A percentile compares a stretch with the other conserved stretches of the same genome.
Conservation (phyloP, 2,888 invertebrate species). For the Chelonus formosanus region DNA sequence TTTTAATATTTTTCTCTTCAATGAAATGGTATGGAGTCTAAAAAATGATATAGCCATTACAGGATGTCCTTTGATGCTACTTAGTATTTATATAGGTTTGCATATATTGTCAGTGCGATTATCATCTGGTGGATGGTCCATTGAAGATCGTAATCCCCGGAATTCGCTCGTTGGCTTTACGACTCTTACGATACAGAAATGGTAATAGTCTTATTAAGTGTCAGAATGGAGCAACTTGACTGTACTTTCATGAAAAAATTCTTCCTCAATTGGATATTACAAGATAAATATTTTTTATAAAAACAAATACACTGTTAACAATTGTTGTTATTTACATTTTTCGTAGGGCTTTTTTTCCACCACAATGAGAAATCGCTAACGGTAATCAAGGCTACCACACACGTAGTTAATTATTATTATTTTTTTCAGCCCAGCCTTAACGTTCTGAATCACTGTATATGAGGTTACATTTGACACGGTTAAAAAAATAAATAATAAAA, state of each 20-base stretch:
- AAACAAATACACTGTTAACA: neutral
- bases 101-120: conserved; percentile 12
- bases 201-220: neutral
- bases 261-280: neutral
- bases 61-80: neutral
- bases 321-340: neutral
- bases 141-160: conserved; percentile 29
- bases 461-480: conserved; percentile 19
- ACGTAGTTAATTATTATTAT: conserved; percentile 20
- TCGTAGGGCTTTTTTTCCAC: neutral
- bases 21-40: too few relatives aligned
- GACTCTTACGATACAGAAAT: conserved; percentile 24
- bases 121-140: conserved; percentile 20
- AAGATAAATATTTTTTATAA: too few relatives aligned
- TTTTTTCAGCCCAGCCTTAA: neutral
- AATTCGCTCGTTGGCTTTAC: conserved; percentile 30
- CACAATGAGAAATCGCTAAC: conserved; percentile 8
- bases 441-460: neutral
- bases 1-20: too few relatives aligned
- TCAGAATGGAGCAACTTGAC: neutral
- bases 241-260: neutral
- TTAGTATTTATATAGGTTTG: conserved; percentile 13
- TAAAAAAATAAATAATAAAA: conserved; percentile 25
- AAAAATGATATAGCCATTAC: neutral
- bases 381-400: conserved; percentile 2